These are phyloP conservation scores for Hypolimnas misippus DNA, from an alignment of 2,888 invertebrate genomes.

Conservation along the genomic window DNA sequence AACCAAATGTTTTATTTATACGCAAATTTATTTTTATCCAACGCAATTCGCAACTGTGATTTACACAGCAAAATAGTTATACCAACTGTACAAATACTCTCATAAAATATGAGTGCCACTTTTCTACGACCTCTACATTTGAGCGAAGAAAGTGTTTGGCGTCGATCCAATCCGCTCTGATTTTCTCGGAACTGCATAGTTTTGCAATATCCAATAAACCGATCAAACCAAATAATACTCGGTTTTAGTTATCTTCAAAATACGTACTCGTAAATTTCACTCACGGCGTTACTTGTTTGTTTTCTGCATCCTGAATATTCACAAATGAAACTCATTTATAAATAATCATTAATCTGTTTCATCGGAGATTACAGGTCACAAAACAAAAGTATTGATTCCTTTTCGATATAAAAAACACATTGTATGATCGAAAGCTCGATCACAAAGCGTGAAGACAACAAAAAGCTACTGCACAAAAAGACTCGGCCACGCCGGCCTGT, in stretches of 20 bases:
- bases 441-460: conserved; percentile 78
- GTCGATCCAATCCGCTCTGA: conserved; percentile 63
- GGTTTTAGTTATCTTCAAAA: conserved; percentile 11
- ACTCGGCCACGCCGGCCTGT: conserved; percentile 54
- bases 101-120: conserved; percentile 55
- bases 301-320: conserved; percentile 11
- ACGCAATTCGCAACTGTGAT: conserved; percentile 11
- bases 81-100: conserved; percentile 20
- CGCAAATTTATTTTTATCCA: conserved; percentile 5
- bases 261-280: background rate
- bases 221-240: conserved; percentile 32
- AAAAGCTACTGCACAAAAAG: conserved; percentile 76
- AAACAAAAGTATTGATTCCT: conserved; percentile 73
- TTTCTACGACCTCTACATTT: conserved; percentile 52
- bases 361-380: conserved; percentile 53
- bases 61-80: conserved; percentile 22
- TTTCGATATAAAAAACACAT: conserved; percentile 69
- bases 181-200: conserved; percentile 68
- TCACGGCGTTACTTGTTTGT: too few relatives aligned
- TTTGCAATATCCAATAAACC: conserved; percentile 30
- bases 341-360: conserved; percentile 46
- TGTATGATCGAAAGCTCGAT: conserved; percentile 74
- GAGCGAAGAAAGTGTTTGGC: conserved; percentile 67
- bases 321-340: conserved; percentile 23
- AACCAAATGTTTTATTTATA: background rate